phyloP scores from a whole-genome alignment of 2,888 invertebrate species.

The Pyrocoelia pectoralis region DNA sequence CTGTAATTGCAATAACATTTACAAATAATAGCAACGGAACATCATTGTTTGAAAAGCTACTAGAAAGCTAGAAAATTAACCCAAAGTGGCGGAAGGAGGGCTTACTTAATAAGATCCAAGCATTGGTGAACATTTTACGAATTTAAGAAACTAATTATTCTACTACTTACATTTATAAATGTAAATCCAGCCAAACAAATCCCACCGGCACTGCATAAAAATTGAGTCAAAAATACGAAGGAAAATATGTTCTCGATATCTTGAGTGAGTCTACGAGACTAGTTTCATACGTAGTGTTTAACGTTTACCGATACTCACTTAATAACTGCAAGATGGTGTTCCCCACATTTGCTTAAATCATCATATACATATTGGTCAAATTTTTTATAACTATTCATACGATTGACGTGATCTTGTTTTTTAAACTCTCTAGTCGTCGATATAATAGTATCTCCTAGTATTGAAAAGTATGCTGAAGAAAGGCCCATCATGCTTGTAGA shows the following conservation, averaged over 20 bases:
- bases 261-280: constrained; percentile 40
- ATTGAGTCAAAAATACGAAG: constrained; percentile 42
- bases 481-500: constrained; percentile 44
- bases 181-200: constrained; percentile 48
- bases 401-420: too few species aligned
- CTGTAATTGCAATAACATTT: too few species aligned
- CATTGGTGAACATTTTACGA: too few species aligned
- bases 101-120: too few species aligned
- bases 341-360: constrained; percentile 36
- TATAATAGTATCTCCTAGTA: constrained; percentile 41
- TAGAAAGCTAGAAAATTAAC: too few species aligned
- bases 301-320: constrained; percentile 31
- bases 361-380: constrained; percentile 15
- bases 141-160: too few species aligned
- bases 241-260: constrained; percentile 43
- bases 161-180: constrained; percentile 40
- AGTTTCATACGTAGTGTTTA: neutral
- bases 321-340: constrained; percentile 42
- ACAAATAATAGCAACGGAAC: too few species aligned
- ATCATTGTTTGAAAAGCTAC: too few species aligned
- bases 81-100: too few species aligned
- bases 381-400: neutral
- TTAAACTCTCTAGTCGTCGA: too few species aligned
- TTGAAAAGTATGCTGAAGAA: constrained; percentile 43
- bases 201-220: constrained; percentile 43